Evolutionary conservation across 23 tunicate genomes (phyloP), one percentile per base, ranked within the genome.

Genomic region (Trididemnum clinides): DNA sequence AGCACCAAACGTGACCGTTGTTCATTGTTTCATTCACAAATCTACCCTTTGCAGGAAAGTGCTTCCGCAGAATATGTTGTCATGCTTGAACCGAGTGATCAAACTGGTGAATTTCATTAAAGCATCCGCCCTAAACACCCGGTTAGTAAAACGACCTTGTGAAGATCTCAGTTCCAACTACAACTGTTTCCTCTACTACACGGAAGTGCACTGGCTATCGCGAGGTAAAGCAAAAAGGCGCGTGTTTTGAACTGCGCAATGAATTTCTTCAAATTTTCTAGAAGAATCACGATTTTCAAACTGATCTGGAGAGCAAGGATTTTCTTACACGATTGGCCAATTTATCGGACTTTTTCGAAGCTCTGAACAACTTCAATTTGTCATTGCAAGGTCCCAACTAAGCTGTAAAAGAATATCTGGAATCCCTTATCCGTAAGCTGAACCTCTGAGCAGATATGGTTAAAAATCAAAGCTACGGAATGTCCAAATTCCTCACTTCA

Each of bases 1-100:
- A 73, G 51, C 79, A 58, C 84, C 84, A 80, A 80, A 80, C 84
- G 33, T 30, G 38, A 80, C 84, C 84, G 51, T 23, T 37, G 86
- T 63, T 25, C n/a, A n/a, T n/a, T n/a, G n/a, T n/a, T n/a, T n/a
- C n/a, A n/a, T n/a, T n/a, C n/a, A n/a, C n/a, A n/a, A n/a, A n/a
- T n/a, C n/a, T n/a, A n/a, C n/a, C n/a, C n/a, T n/a, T n/a, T n/a
- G n/a, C n/a, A n/a, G n/a, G n/a, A n/a, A n/a, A n/a, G n/a, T n/a
- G n/a, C n/a, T n/a, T n/a, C n/a, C n/a, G n/a, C n/a, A n/a, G n/a
- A n/a, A n/a, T n/a, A n/a, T n/a, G n/a, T n/a, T n/a, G n/a, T n/a
- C n/a, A n/a, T n/a, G n/a, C n/a, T n/a, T n/a, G n/a, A n/a, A n/a
- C n/a, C n/a, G n/a, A n/a, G n/a, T n/a, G n/a, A n/a, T n/a, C n/a